Percentiles rank a stretch among this genome's conserved stretches.
phyloP scores from a whole-genome alignment of 37 sponge, comb jelly and placozoan genomes.

The Beroe ovata region DNA sequence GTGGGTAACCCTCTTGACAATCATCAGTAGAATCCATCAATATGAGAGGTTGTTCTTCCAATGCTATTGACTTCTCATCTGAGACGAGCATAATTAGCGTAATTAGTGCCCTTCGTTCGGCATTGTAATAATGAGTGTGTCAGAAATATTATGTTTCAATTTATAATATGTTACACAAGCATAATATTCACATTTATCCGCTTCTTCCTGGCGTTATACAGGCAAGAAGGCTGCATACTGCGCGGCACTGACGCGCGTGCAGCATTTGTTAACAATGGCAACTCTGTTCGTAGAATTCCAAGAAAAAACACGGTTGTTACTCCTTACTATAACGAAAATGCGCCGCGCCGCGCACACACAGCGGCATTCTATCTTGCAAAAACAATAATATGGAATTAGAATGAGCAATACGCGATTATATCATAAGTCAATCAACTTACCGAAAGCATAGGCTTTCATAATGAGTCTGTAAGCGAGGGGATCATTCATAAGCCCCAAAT shows the following conservation, averaged over 20 bases:
- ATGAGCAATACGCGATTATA: background rate
- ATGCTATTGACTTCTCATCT: slow-evolving; percentile 19
- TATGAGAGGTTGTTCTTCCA: slow-evolving; percentile 31
- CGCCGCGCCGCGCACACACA: background rate
- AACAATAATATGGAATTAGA: too few species aligned
- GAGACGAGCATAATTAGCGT: background rate
- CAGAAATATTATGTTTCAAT: too few species aligned
- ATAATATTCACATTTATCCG: too few species aligned
- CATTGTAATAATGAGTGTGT: background rate
- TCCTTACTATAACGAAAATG: slow-evolving; percentile 32
- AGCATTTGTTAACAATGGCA: too few species aligned
- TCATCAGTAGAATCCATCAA: slow-evolving; percentile 12
- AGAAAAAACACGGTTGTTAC: background rate
- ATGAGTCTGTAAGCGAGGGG: slow-evolving; percentile 60
- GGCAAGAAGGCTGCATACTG: too few species aligned
- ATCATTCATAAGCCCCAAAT: slow-evolving; percentile 5
- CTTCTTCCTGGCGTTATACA: too few species aligned
- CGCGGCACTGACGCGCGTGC: too few species aligned
- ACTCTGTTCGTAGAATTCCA: too few species aligned
- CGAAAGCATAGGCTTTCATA: slow-evolving; percentile 44
- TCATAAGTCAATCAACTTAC: slow-evolving; percentile 16
- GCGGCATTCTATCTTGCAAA: background rate
- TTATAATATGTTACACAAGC: too few species aligned
- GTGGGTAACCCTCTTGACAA: slow-evolving; percentile 55
- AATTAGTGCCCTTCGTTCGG: background rate